Evolutionary conservation across 2,888 invertebrate genomes (phyloP).

Genomic region (Ornithoptera alexandrae): DNA sequence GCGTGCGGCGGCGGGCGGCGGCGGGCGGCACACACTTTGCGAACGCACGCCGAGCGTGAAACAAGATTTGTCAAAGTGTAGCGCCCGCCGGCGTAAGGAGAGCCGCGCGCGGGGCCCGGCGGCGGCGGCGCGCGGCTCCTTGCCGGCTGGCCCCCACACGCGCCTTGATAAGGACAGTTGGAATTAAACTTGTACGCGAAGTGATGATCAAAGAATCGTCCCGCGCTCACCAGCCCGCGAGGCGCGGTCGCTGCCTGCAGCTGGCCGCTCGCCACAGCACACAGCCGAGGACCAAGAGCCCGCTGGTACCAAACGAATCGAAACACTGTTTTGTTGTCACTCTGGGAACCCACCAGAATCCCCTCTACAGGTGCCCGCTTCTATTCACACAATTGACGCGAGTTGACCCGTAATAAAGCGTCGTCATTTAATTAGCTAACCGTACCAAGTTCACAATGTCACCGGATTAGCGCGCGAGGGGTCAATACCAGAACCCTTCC

Average conservation of each 20-base stretch:
- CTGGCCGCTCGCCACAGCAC: too few relatives aligned
- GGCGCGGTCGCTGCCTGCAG: too few relatives aligned
- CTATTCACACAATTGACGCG: too few relatives aligned
- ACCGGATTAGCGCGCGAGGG: constrained; percentile 2
- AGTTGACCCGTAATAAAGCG: too few relatives aligned
- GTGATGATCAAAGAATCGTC: constrained; percentile 21
- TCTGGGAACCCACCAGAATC: too few relatives aligned
- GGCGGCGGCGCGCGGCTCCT: neutral
- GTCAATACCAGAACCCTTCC: constrained; percentile 11
- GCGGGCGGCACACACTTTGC: constrained; percentile 48
- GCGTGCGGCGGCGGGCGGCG: neutral
- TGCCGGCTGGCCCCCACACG: constrained; percentile 4
- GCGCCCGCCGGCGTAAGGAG: constrained; percentile 29
- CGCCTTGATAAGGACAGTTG: constrained; percentile 20
- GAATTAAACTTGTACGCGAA: constrained; percentile 24
- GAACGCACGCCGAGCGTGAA: constrained; percentile 71
- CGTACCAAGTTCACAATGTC: constrained; percentile 7
- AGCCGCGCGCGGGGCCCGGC: neutral
- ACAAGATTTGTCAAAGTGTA: constrained; percentile 72
- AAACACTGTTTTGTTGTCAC: too few relatives aligned
- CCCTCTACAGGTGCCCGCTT: too few relatives aligned
- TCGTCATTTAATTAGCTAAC: constrained; percentile 1
- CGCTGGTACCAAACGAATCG: too few relatives aligned
- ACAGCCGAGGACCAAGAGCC: too few relatives aligned
- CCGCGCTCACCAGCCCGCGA: neutral